Conservation (phyloP, 1,140 invertebrate species). For the Cecropterus lyciades region DNA sequence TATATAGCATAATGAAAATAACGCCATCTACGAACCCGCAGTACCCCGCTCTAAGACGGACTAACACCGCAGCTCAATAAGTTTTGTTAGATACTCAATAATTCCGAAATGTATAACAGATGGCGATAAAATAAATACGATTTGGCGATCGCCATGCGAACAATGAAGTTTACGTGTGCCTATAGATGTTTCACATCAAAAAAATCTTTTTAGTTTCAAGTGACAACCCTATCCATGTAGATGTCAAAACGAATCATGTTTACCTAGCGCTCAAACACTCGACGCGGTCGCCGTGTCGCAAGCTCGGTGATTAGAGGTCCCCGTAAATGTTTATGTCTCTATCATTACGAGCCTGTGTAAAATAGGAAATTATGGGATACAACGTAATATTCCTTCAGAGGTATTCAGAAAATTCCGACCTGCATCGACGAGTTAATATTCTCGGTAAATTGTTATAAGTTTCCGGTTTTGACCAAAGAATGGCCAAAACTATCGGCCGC, state of each 20-base stretch:
- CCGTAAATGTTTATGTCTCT: conserved; percentile 13
- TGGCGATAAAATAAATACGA: no score
- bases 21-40: no score
- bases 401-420: not conserved
- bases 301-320: conserved; percentile 17
- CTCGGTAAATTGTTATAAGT: not conserved
- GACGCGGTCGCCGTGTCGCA: conserved; percentile 5
- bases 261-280: conserved; percentile 14
- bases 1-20: no score
- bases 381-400: not conserved
- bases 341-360: not conserved
- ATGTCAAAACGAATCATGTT: conserved; percentile 21
- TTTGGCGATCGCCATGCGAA: no score
- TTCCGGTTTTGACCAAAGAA: no score
- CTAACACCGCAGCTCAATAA: no score
- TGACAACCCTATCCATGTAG: conserved; percentile 2
- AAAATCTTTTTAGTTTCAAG: not conserved
- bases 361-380: not conserved
- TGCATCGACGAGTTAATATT: not conserved
- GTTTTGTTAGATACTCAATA: no score
- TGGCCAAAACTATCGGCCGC: no score
- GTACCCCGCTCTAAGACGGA: no score
- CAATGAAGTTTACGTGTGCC: no score
- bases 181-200: no score
- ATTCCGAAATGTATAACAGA: no score